Base-by-base conservation (phyloP, 2,797 vertebrate species). In the Martes flavigula region DNA sequence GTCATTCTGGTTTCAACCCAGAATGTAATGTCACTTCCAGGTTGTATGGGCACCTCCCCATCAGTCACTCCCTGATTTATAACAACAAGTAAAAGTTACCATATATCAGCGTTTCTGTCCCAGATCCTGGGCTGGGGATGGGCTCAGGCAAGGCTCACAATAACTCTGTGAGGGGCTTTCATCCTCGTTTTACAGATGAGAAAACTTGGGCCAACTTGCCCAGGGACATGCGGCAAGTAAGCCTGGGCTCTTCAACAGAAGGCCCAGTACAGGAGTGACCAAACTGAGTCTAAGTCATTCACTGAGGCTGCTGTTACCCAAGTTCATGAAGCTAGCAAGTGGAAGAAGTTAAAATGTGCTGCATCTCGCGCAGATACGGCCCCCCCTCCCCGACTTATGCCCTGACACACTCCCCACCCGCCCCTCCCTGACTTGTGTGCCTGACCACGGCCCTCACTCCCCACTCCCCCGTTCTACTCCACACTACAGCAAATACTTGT, bases 1-100 rank as follows among this genome's bases (percentile, higher is more conserved):
- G 93, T 98, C 93, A 94, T 66, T n/a, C 35, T 43, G 72, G 68
- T 86, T 95, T 70, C 87, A 87, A n/a, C 25, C 48, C 51, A 32
- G 56, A 81, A 54, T 48, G 38, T 70, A 70, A 75, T 87, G 90
- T 92, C 88, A 62, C 78, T n/a, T 92, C 30, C 68, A 94, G 84
- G 66, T 82, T 35, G 40, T 35, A 21, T 35, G 51, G 92, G 90
- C 43, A 86, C 86, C 85, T 96, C 92, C 91, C 14, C 23, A 21
- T 40, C 77, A 83, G n/a, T 46, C 77, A 88, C 83, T 58, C 93
- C 95, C 75, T 48, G 35, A 18, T 62, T 78, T 66, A 77, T 54
- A 68, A 79, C 1, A 25, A 27, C 0, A 30, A 97, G 38, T 21
- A 68, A 48, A 83, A 81, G 38, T n/a, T 35, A 62, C 70, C 17